Evolutionary conservation across 2,888 invertebrate species (phyloP), one percentile per base, ranked within the genome.

Genomic region (Chaetoderma sp.): DNA sequence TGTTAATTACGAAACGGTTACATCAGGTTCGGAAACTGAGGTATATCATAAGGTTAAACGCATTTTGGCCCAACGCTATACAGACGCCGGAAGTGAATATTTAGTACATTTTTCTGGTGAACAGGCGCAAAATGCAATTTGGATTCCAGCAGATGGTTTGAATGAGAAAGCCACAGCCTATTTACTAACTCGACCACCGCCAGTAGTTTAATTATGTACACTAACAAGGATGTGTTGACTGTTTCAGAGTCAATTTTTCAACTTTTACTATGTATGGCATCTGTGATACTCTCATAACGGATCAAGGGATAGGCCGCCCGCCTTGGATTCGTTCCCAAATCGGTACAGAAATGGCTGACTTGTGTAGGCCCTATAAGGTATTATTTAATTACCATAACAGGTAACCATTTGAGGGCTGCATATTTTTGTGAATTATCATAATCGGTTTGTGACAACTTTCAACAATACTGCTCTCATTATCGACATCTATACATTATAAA

Each of bases 81-180:
- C 66, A 25, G 8, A 33, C 33, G 54, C 52, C 49, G 63, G 64
- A 33, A 5, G 61, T 5, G 58, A 68, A 44, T 66, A 59, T 66
- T 57, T 71, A 27, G 62, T 62, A 6, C 67, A 67, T 10, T 39
- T 63, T 36, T 47, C 49, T 16, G 67, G 70, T 23, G 63, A 67
- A 65, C 67, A 67, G 44, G 47, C 65, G 4, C 60, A 68, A 56
- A 65, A 62, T 55, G 59, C 65, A 30, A n/a, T 62, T 6, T 62
- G 65, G 65, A 45, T 68, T 28, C 39, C 49, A 25, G 56, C 13
- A 16, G 52, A 52, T 30, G 16, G n/a, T 28, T 23, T 50, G 13
- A 33, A 52, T 28, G 16, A n/a, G 2, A 52, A 52, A 32, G 52
- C 28, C n/a, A n/a, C n/a, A n/a, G n/a, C n/a, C n/a, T n/a, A n/a